These are phyloP conservation scores for Blastomussa wellsi DNA, from an alignment of 92 coral and sea anemone species.

Conservation along the genomic window DNA sequence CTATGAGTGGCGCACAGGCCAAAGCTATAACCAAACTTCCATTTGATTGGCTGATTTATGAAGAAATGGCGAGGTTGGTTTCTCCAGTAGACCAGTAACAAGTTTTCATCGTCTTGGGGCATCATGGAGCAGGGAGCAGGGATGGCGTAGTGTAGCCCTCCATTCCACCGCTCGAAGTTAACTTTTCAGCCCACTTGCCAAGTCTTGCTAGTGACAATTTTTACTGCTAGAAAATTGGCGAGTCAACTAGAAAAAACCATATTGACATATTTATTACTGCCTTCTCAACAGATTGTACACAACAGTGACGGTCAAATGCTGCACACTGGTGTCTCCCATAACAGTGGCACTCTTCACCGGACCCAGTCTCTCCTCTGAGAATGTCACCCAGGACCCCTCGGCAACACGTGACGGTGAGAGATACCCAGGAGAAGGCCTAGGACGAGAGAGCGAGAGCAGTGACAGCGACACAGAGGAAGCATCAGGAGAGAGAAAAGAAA, in stretches of 20 bases:
- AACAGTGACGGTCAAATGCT: constrained; percentile 89
- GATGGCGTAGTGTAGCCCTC: no score
- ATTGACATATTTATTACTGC: not conserved
- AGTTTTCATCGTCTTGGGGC: not conserved
- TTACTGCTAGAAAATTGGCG: no score
- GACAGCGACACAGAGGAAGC: constrained; percentile 91
- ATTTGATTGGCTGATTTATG: constrained; percentile 96
- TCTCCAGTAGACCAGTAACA: not conserved
- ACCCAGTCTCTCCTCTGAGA: constrained; percentile 91
- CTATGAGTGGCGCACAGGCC: constrained; percentile 65
- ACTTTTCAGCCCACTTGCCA: no score
- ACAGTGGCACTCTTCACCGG: constrained; percentile 88
- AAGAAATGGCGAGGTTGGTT: constrained; percentile 92
- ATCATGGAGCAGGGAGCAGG: not conserved
- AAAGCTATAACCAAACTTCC: constrained; percentile 72
- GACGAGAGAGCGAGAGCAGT: constrained; percentile 84
- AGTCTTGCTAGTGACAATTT: no score
- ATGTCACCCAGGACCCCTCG: constrained; percentile 73
- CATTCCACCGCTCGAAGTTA: no score
- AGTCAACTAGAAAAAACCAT: no score
- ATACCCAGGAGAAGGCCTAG: constrained; percentile 66
- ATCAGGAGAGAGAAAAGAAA: constrained; percentile 66
- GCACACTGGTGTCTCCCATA: constrained; percentile 84
- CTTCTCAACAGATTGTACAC: constrained; percentile 67
- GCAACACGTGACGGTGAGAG: constrained; percentile 82